phyloP scores from a whole-genome alignment of 2,888 invertebrate species.

The Hydriomena furcata region DNA sequence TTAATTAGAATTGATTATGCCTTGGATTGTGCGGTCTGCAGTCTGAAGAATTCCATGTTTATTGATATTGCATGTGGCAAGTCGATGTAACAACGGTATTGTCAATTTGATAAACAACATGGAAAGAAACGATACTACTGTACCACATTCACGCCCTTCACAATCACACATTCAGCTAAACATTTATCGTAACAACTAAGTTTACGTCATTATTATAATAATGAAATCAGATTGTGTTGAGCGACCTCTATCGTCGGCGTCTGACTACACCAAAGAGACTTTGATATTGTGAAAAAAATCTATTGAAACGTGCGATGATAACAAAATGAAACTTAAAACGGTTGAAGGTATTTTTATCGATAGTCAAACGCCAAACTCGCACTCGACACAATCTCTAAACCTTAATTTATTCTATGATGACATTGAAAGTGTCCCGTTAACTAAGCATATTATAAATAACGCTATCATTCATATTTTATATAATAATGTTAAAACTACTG shows the following conservation, averaged over 20 bases:
- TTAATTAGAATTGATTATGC: too few relatives aligned
- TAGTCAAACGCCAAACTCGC: conserved; percentile 73
- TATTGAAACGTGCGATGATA: conserved; percentile 4
- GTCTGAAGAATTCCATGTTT: not conserved
- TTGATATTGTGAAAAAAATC: conserved; percentile 17
- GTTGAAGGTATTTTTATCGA: too few relatives aligned
- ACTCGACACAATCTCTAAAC: conserved; percentile 67
- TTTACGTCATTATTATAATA: conserved; percentile 74
- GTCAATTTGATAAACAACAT: conserved; percentile 53
- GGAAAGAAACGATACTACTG: conserved; percentile 66
- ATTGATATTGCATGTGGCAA: conserved; percentile 3
- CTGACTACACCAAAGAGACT: conserved; percentile 56
- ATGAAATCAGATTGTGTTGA: conserved; percentile 67
- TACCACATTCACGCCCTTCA: conserved; percentile 76
- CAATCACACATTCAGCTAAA: conserved; percentile 80
- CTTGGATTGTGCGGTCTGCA: too few relatives aligned
- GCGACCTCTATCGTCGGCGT: conserved; percentile 64
- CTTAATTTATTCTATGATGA: conserved; percentile 74
- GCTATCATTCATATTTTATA: conserved; percentile 76
- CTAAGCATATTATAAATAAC: conserved; percentile 80
- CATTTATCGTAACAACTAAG: conserved; percentile 82
- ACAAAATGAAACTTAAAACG: not conserved
- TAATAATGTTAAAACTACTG: conserved; percentile 71
- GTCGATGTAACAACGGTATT: conserved; percentile 42
- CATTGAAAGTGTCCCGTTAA: conserved; percentile 72